Evolutionary conservation across 2,113 vertebrate species (phyloP).

Genomic region (Rhizomys pruinosus): DNA sequence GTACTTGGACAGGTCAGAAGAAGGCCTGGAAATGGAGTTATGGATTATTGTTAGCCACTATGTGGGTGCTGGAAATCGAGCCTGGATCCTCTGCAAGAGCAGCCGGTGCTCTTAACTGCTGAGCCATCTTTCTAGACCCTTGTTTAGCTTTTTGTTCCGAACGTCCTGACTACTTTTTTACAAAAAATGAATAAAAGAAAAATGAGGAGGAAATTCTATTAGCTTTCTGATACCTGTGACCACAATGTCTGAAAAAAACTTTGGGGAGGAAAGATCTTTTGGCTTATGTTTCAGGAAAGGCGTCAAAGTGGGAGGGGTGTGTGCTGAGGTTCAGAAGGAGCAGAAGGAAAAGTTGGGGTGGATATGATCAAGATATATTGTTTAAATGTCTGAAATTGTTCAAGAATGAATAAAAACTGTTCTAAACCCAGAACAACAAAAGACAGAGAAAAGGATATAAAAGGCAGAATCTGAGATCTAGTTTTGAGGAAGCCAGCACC

Average conservation of each 20-base stretch:
- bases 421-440: not conserved
- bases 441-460: not conserved
- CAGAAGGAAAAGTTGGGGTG: not conserved
- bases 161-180: not conserved
- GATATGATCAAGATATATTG: not conserved
- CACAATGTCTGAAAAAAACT: not conserved
- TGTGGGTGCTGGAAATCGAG: too few species aligned
- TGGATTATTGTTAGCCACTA: too few species aligned
- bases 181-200: not conserved
- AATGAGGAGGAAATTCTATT: not conserved
- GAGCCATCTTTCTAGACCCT: too few species aligned
- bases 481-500: not conserved
- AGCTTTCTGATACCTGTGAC: not conserved
- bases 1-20: too few species aligned
- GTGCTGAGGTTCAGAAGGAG: not conserved
- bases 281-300: not conserved
- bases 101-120: too few species aligned
- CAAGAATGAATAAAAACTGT: not conserved
- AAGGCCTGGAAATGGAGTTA: too few species aligned
- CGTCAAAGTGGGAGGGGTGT: not conserved
- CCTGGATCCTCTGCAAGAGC: too few species aligned
- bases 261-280: not conserved
- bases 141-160: not conserved
- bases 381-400: not conserved
- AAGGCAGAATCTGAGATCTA: not conserved